A percentile compares a stretch with the other conserved stretches of the same genome.
Conservation (phyloP, 53 echinoderm and acorn worm species). For the Actinopyga echinites region DNA sequence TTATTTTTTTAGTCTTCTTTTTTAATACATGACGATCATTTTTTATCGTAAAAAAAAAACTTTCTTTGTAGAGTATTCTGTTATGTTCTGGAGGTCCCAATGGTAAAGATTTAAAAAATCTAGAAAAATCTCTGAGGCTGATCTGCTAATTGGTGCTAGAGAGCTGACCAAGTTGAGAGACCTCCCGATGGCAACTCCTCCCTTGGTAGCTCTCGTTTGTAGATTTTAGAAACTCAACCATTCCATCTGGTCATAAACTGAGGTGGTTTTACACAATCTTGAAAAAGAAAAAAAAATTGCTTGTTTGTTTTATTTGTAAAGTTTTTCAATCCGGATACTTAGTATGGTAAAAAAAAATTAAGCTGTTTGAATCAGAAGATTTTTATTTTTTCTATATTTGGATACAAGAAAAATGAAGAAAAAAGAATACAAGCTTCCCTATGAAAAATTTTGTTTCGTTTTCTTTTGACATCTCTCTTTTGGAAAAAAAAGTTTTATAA, state of each 20-base stretch:
- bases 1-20: constrained; percentile 6
- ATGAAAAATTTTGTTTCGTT: too few species aligned
- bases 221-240: constrained; percentile 29
- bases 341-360: too few species aligned
- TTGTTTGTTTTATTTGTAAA: too few species aligned
- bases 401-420: too few species aligned
- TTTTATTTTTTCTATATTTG: too few species aligned
- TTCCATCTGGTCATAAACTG: not conserved
- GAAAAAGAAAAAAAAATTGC: too few species aligned
- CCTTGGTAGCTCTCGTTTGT: constrained; percentile 19
- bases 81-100: not conserved
- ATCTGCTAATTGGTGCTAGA: constrained; percentile 39
- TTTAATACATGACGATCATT: not conserved
- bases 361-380: too few species aligned
- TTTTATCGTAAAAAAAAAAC: constrained; percentile 3
- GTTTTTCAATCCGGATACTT: too few species aligned
- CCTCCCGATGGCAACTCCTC: not conserved
- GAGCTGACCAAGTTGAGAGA: not conserved
- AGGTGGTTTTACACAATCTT: too few species aligned
- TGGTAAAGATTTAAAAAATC: constrained; percentile 30
- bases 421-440: too few species aligned
- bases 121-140: constrained; percentile 8
- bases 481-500: too few species aligned
- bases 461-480: too few species aligned
- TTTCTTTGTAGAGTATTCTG: constrained; percentile 21